phyloP scores from a whole-genome alignment of 2,888 invertebrate species.

The Conops quadrifasciatus region DNA sequence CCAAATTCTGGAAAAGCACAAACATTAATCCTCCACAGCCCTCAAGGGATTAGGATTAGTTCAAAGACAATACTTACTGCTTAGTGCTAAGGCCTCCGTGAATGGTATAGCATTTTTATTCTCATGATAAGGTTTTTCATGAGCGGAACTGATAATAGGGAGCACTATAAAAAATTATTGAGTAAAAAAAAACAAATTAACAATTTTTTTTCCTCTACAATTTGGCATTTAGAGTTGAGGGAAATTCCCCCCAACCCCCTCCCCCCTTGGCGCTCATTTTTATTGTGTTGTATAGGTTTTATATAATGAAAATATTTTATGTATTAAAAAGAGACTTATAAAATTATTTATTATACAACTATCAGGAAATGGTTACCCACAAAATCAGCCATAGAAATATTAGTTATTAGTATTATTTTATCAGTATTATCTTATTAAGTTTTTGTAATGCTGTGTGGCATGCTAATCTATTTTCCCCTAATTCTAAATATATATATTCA shows the following conservation, averaged over 20 bases:
- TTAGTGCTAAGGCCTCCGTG: slow-evolving; percentile 45
- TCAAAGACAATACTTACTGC: slow-evolving; percentile 41
- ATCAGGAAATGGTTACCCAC: too few species aligned
- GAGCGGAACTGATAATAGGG: slow-evolving; percentile 36
- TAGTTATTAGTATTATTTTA: too few species aligned
- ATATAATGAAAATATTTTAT: background rate
- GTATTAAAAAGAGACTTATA: too few species aligned
- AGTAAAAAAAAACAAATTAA: slow-evolving; percentile 8
- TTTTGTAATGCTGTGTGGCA: too few species aligned
- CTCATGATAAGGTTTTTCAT: slow-evolving; percentile 33
- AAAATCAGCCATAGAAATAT: too few species aligned
- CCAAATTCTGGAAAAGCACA: slow-evolving; percentile 64
- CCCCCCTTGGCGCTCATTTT: background rate
- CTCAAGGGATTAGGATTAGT: background rate
- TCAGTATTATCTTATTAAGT: too few species aligned
- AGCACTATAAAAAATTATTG: slow-evolving; percentile 38
- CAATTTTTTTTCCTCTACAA: background rate
- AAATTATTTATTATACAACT: too few species aligned
- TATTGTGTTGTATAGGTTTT: background rate
- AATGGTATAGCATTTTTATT: slow-evolving; percentile 43
- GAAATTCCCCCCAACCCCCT: background rate
- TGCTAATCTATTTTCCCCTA: too few species aligned
- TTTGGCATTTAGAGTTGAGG: background rate
- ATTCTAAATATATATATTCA: too few species aligned
- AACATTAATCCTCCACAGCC: background rate